Evolutionary conservation across 1,140 invertebrate species (phyloP).

Genomic region (Rhyacophila brunnea): DNA sequence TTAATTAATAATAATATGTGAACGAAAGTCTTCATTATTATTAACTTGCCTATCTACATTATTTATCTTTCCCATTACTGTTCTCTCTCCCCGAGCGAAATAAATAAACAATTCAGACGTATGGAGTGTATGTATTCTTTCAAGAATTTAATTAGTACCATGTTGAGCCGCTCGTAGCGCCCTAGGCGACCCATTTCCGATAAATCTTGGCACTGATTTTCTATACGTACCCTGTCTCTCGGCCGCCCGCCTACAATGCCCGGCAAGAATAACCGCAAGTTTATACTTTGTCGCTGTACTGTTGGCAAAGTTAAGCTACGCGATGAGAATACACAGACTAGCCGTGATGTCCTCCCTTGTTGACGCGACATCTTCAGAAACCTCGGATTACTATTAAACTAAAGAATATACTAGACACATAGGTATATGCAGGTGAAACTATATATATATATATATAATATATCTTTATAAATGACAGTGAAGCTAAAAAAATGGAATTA

Average conservation of each 20-base stretch:
- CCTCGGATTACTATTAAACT: too few relatives aligned
- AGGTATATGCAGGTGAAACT: too few relatives aligned
- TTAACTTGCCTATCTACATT: too few relatives aligned
- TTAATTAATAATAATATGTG: too few relatives aligned
- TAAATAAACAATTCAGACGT: not conserved
- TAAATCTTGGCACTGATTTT: conserved; percentile 32
- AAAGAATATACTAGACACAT: too few relatives aligned
- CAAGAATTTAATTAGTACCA: conserved; percentile 29
- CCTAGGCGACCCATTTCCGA: conserved; percentile 24
- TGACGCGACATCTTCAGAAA: not conserved
- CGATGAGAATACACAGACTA: not conserved
- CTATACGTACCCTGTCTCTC: not conserved
- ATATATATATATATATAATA: too few relatives aligned
- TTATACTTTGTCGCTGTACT: conserved; percentile 11
- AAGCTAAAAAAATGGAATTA: too few relatives aligned
- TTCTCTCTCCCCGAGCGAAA: too few relatives aligned
- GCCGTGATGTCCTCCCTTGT: not conserved
- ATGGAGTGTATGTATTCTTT: not conserved
- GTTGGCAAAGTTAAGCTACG: not conserved
- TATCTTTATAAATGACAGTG: too few relatives aligned
- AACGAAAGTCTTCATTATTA: too few relatives aligned
- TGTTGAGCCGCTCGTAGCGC: conserved; percentile 9
- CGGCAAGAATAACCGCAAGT: conserved; percentile 17
- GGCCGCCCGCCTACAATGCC: not conserved
- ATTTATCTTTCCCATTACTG: too few relatives aligned